phyloP scores from a whole-genome alignment of 2,113 vertebrate species.

The Nesoenas mayeri region DNA sequence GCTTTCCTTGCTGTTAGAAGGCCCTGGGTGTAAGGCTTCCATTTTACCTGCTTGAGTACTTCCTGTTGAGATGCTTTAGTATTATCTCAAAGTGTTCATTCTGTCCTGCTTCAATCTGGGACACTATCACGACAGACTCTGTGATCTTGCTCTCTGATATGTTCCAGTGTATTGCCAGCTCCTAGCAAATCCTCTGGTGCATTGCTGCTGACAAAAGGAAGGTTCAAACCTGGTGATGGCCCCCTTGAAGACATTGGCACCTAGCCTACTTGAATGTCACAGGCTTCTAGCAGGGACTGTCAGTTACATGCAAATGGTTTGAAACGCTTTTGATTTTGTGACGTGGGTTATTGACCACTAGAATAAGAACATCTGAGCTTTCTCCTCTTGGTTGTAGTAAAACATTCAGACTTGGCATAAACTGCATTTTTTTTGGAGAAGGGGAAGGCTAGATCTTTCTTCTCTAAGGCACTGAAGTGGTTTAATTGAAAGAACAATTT shows the following conservation, averaged over 20 bases:
- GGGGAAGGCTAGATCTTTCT: conserved; percentile 45
- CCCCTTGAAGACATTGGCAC: background rate
- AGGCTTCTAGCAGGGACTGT: background rate
- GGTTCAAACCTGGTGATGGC: background rate
- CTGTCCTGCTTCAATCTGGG: background rate
- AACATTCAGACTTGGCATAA: conserved; percentile 50
- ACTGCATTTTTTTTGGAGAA: conserved; percentile 15
- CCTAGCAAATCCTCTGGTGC: background rate
- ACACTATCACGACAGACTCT: background rate
- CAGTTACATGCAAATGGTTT: background rate
- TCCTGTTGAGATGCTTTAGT: background rate
- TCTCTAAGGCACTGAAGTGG: conserved; percentile 58
- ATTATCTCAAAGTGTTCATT: background rate
- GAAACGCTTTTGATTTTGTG: conserved; percentile 36
- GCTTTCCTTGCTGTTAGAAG: background rate
- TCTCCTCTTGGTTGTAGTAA: conserved; percentile 50
- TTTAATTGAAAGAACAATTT: conserved; percentile 80
- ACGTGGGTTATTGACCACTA: background rate
- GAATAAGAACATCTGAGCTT: conserved; percentile 28
- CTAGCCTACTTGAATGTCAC: background rate
- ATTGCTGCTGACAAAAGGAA: background rate
- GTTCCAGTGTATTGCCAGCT: background rate
- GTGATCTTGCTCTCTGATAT: background rate
- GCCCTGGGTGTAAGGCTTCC: background rate
- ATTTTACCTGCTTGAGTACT: background rate